phyloP scores from a whole-genome alignment of 2,888 invertebrate genomes.

The Drosophila kanekoi region DNA sequence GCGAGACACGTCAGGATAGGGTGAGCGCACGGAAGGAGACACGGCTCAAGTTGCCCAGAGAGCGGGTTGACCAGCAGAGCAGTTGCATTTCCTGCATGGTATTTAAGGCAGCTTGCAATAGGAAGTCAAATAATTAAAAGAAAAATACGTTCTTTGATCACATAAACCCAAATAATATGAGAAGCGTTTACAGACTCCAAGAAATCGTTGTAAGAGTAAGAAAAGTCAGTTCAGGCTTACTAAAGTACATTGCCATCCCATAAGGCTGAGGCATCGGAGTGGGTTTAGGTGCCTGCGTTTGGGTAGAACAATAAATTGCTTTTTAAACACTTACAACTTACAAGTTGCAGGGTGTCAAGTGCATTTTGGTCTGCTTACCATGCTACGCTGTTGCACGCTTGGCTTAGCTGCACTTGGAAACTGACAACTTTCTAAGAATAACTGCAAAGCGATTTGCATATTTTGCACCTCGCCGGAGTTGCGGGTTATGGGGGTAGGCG shows the following conservation, averaged over 20 bases:
- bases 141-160: background rate
- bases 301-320: slow-evolving; percentile 76
- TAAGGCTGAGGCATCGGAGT: background rate
- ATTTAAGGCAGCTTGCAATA: background rate
- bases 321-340: slow-evolving; percentile 77
- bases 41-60: background rate
- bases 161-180: background rate
- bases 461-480: slow-evolving; percentile 51
- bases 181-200: background rate
- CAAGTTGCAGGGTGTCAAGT: slow-evolving; percentile 57
- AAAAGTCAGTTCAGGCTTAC: background rate
- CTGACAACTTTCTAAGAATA: slow-evolving; percentile 79
- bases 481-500: background rate
- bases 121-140: background rate
- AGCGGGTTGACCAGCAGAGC: background rate
- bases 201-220: background rate
- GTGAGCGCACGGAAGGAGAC: slow-evolving; percentile 1
- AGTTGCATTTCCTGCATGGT: background rate
- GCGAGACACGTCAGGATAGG: slow-evolving; percentile 16
- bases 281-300: slow-evolving; percentile 32
- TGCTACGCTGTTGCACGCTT: slow-evolving; percentile 49
- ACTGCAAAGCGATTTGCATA: slow-evolving; percentile 79
- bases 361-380: slow-evolving; percentile 40
- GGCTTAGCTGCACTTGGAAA: slow-evolving; percentile 57
- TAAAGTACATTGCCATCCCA: background rate